A percentile compares a stretch with the other conserved stretches of the same genome.
These are phyloP conservation scores for Myotis myotis DNA, from an alignment of 2,797 vertebrate species.

Conservation along the genomic window DNA sequence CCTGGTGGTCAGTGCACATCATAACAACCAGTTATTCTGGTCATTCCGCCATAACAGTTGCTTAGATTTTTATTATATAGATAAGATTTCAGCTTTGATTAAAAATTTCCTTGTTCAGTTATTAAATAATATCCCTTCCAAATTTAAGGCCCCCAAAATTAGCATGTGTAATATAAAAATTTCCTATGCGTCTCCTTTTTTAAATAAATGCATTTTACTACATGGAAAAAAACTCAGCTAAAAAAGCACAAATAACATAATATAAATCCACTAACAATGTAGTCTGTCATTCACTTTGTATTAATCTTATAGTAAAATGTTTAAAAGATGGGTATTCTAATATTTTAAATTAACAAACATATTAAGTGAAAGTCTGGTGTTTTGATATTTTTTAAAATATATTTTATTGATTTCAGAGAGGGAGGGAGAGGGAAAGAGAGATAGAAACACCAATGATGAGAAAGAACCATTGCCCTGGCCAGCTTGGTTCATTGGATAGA, in stretches of 20 bases:
- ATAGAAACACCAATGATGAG: too few species aligned
- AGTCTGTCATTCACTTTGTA: slow-evolving; percentile 27
- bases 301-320: slow-evolving; percentile 36
- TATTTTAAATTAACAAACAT: slow-evolving; percentile 7
- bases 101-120: slow-evolving; percentile 51
- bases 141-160: slow-evolving; percentile 66
- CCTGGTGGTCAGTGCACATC: too few species aligned
- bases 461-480: too few species aligned
- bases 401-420: too few species aligned
- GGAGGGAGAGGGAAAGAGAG: too few species aligned
- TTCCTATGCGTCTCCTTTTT: background rate
- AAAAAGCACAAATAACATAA: slow-evolving; percentile 25
- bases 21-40: too few species aligned
- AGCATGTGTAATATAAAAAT: slow-evolving; percentile 65
- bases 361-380: background rate
- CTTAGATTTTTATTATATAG: too few species aligned
- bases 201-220: slow-evolving; percentile 42
- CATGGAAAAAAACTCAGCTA: slow-evolving; percentile 15
- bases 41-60: accelerated
- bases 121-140: slow-evolving; percentile 69
- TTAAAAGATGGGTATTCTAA: slow-evolving; percentile 11
- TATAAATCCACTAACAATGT: slow-evolving; percentile 27
- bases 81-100: slow-evolving; percentile 65
- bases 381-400: background rate
- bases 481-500: too few species aligned